Conservation (phyloP, 1,140 invertebrate genomes). For the Teleopsis dalmanni region DNA sequence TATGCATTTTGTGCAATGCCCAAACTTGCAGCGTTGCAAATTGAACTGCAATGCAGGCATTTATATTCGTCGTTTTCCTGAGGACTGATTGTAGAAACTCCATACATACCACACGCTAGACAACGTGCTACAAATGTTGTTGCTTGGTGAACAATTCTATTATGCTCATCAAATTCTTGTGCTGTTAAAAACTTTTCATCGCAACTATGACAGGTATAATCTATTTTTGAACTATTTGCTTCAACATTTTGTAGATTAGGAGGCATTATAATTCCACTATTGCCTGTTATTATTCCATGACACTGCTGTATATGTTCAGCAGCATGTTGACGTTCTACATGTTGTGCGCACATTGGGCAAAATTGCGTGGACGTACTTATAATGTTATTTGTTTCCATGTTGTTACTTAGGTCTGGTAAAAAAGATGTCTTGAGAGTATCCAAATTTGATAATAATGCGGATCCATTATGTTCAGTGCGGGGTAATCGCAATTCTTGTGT, state of each 20-base stretch:
- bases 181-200: constrained; percentile 37
- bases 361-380: constrained; percentile 29
- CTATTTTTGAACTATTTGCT: constrained; percentile 13
- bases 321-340: constrained; percentile 33
- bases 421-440: constrained; percentile 40
- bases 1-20: constrained; percentile 31
- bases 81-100: constrained; percentile 27
- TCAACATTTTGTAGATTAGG: constrained; percentile 7
- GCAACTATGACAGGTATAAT: constrained; percentile 35
- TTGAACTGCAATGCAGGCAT: constrained; percentile 33
- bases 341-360: constrained; percentile 39
- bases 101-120: constrained; percentile 34
- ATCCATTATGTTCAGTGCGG: constrained; percentile 29
- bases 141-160: constrained; percentile 34
- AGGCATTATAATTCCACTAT: constrained; percentile 3
- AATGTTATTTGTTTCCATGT: constrained; percentile 36
- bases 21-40: constrained; percentile 31
- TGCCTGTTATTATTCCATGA: constrained; percentile 18
- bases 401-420: constrained; percentile 39
- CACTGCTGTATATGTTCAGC: constrained; percentile 39
- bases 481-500: constrained; percentile 42
- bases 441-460: constrained; percentile 16
- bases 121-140: constrained; percentile 36
- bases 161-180: constrained; percentile 35
- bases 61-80: constrained; percentile 41